Evolutionary conservation across 2,888 invertebrate genomes (phyloP), one percentile per base, ranked within the genome.

Genomic region (Folsomia manolachei): DNA sequence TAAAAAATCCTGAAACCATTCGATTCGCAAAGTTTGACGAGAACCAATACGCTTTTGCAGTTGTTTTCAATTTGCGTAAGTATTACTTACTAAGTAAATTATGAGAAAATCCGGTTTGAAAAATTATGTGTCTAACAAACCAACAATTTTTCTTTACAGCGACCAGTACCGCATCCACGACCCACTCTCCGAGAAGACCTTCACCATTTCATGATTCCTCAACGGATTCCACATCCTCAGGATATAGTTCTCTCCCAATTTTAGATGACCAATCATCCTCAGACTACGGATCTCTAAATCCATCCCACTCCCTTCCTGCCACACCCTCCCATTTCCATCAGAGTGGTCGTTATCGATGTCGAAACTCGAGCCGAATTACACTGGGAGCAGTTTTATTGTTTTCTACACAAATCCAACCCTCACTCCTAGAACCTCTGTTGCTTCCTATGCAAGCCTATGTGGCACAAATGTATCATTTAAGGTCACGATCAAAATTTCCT

Each of bases 261-360:
- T 56, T 56, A 19, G 56, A 56, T 7, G 56, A 56, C 56, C 56
- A 56, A 19, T 56, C 56, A 7, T 56, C 56, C 7, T 4, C 11
- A 14, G 56, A 56, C n/a, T 56, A 19, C 19, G 7, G 19, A n/a
- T 19, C 18, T 21, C 19, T 56, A 18, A 56, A 21, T 56, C 56
- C 56, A n/a, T 56, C 56, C 56, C 56, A 56, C 56, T 56, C 56
- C 21, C 56, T 56, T n/a, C 56, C 56, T 14, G 56, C 56, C 4
- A 56, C 56, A 7, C 56, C 56, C 4, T 18, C 11, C 18, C 56
- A 56, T 56, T 21, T 19, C 56, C 56, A 56, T n/a, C n/a, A n/a
- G n/a, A n/a, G n/a, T n/a, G n/a, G 19, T 56, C 11, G 56, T 14
- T 56, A 56, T 19, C 56, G 56, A 19, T 19, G 56, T 39, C 39